These are phyloP conservation scores for Drosophila picticornis DNA, from an alignment of 2,888 invertebrate genomes.

Conservation along the genomic window DNA sequence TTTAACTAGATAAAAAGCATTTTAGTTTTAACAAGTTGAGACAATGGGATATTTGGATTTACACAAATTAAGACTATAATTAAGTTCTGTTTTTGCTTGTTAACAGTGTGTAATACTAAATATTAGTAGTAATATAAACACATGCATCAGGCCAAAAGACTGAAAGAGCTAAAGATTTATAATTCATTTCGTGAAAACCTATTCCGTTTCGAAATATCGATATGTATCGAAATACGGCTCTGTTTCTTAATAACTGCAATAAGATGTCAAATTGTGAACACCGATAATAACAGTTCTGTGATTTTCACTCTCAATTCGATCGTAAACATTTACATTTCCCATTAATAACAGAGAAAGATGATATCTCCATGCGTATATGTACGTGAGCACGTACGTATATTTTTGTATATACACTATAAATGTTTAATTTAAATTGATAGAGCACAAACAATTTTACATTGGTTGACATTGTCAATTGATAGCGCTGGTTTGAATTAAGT, in stretches of 20 bases:
- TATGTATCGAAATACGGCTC: not conserved
- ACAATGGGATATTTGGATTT: not conserved
- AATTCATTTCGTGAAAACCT: not conserved
- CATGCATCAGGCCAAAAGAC: not conserved
- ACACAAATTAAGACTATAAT: not conserved
- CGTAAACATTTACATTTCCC: constrained; percentile 4
- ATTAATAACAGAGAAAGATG: constrained; percentile 5
- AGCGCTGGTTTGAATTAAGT: constrained; percentile 19
- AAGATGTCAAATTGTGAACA: not conserved
- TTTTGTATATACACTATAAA: not conserved
- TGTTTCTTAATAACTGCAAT: not conserved
- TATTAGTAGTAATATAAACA: not conserved
- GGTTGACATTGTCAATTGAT: constrained; percentile 48
- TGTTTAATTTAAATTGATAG: constrained; percentile 53
- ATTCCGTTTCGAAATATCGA: not conserved
- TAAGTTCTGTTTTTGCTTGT: not conserved
- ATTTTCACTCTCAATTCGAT: not conserved
- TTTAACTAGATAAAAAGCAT: not conserved
- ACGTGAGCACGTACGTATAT: not conserved
- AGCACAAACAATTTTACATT: constrained; percentile 43
- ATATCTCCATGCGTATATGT: not conserved
- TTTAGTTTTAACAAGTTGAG: not conserved
- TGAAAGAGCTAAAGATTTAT: not conserved
- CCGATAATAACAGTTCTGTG: not conserved
- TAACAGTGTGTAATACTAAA: not conserved